A percentile compares a stretch with the other conserved stretches of the same genome.
phyloP scores from a whole-genome alignment of 2,888 invertebrate genomes.

The Philonicus albiceps region DNA sequence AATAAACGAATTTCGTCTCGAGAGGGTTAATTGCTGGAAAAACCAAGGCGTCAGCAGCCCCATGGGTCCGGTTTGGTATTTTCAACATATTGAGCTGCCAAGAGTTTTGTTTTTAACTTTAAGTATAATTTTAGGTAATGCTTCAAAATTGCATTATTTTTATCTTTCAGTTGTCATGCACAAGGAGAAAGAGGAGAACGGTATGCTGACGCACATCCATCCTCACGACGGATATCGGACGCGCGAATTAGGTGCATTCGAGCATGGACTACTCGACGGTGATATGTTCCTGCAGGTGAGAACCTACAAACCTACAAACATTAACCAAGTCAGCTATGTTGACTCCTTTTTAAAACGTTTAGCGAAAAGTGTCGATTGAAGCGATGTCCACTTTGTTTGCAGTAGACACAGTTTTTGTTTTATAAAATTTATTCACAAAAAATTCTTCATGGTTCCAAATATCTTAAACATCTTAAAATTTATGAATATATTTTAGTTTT shows the following conservation, averaged over 20 bases:
- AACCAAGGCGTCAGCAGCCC: not conserved
- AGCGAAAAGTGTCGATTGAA: no score
- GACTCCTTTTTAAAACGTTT: no score
- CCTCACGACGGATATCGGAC: slow-evolving; percentile 70
- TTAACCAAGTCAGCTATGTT: no score
- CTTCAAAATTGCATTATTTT: not conserved
- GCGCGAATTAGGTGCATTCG: slow-evolving; percentile 83
- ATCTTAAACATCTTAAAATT: no score
- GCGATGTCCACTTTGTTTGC: no score
- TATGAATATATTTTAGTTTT: no score
- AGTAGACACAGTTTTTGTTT: no score
- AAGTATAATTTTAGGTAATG: not conserved
- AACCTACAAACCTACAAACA: not conserved
- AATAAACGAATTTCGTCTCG: not conserved
- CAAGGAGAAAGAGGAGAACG: slow-evolving; percentile 91
- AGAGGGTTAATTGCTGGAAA: not conserved
- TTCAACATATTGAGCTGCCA: not conserved
- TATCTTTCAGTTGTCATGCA: slow-evolving; percentile 87
- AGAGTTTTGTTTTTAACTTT: not conserved
- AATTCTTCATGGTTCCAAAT: no score
- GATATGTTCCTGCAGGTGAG: slow-evolving; percentile 94
- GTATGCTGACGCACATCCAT: slow-evolving; percentile 71
- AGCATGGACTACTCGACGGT: slow-evolving; percentile 89
- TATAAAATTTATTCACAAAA: no score
- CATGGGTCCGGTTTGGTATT: not conserved